phyloP scores from a whole-genome alignment of 2,888 invertebrate species.

The Melanchra persicariae region DNA sequence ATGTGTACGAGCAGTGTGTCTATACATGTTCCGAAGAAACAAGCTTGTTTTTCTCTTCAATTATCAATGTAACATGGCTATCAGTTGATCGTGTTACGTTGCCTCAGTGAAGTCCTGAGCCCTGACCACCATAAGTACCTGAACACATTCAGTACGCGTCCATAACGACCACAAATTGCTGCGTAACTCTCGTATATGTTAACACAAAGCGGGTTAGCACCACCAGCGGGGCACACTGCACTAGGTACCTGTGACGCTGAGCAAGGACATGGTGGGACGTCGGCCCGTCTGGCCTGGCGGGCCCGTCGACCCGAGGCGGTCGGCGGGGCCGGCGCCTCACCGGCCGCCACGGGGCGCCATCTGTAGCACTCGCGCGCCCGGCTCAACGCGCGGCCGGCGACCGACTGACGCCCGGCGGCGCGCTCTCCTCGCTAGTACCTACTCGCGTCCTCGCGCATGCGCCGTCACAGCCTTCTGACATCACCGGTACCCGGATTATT shows the following conservation, averaged over 20 bases:
- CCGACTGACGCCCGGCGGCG: conserved; percentile 75
- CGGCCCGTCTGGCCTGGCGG: conserved; percentile 82
- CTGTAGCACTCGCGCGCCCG: conserved; percentile 85
- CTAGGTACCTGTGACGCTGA: conserved; percentile 90
- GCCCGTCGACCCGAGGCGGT: conserved; percentile 90
- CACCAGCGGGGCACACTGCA: conserved; percentile 71
- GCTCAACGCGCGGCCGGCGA: conserved; percentile 88
- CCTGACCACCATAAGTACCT: conserved; percentile 72
- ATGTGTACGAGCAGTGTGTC: conserved; percentile 6
- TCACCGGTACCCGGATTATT: conserved; percentile 90
- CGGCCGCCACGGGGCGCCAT: conserved; percentile 90
- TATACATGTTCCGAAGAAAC: conserved; percentile 32
- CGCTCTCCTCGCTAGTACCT: conserved; percentile 62
- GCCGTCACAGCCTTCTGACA: conserved; percentile 80
- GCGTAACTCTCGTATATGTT: conserved; percentile 72
- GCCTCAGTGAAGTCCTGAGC: conserved; percentile 32
- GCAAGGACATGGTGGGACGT: conserved; percentile 90
- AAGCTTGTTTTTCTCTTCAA: conserved; percentile 48
- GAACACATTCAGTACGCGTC: conserved; percentile 76
- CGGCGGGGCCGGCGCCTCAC: conserved; percentile 91
- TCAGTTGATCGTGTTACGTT: conserved; percentile 20
- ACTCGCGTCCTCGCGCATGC: conserved; percentile 75
- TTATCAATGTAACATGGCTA: conserved; percentile 57
- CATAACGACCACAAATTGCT: conserved; percentile 78
- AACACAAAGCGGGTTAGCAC: conserved; percentile 76